Base-by-base conservation (phyloP, 2,113 vertebrate species). In the Naja naja region DNA sequence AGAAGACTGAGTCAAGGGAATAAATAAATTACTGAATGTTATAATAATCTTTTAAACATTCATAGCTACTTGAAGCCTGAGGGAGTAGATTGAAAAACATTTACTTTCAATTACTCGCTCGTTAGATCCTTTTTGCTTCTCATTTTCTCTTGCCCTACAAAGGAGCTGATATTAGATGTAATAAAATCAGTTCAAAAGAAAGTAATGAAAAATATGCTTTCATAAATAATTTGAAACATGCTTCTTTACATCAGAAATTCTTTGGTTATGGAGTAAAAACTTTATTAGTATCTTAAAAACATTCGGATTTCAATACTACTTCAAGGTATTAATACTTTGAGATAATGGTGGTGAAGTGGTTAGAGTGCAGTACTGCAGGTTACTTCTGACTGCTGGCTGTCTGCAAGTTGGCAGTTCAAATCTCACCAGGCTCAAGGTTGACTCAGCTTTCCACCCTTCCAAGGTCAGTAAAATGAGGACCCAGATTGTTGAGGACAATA, bases 91-190 rank as follows among this genome's bases (percentile, higher is more conserved):
- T 94, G 47, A 95, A 95, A 56, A 1, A 52, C 95, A 95, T 95
- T 97, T 96, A 95, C 90, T 97, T 96, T 95, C 93, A 94, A 96
- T 96, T 94, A 96, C 95, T 94, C 94, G 92, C 93, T 94, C 94
- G 93, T 94, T 96, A 94, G 94, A 58, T 92, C 87, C 95, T 92
- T 91, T 92, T 89, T 94, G 90, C 91, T 95, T 91, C 94, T 94
- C 47, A 90, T 85, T 43, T 95, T 91, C 45, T 45, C 49, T 52
- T 86, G 47, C 58, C 54, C n/a, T 86, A 52, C 49, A 89, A 53
- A 88, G 85, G n/a, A 89, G 39, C 39, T 55, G 25, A 60, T 43
- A 3, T 25, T 45, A 52, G 43, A 88, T 30, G 39, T 52, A 25
- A 43, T 23, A 85, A 58, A 85, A 85, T 39, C 12, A 47, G 39